Evolutionary conservation across 2,888 invertebrate genomes (phyloP).

Genomic region (Zaprionus lineosus): DNA sequence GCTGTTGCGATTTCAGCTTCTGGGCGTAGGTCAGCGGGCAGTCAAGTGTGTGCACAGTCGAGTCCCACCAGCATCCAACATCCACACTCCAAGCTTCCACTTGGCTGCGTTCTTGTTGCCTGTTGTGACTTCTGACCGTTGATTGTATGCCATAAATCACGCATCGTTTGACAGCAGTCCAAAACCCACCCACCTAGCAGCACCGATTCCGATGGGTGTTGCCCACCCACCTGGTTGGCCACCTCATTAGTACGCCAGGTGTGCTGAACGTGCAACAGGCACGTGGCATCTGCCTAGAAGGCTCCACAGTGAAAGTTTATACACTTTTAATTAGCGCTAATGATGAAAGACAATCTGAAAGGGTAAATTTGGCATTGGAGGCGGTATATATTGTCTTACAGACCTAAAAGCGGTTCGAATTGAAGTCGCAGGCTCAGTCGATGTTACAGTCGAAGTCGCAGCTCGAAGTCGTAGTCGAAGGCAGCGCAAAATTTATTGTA

Average conservation of each 20-base stretch:
- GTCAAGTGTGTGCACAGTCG: constrained; percentile 49
- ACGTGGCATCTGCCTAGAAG: constrained; percentile 55
- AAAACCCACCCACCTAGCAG: not conserved
- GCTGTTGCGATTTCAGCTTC: constrained; percentile 67
- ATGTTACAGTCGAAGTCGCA: not conserved
- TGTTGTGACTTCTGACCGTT: constrained; percentile 53
- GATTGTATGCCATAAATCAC: constrained; percentile 68
- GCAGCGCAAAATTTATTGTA: constrained; percentile 68
- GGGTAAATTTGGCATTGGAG: too few relatives aligned
- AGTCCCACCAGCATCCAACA: too few relatives aligned
- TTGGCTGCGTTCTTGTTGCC: constrained; percentile 51
- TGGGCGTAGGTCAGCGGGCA: constrained; percentile 42
- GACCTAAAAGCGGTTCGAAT: constrained; percentile 45
- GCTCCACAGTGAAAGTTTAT: constrained; percentile 71
- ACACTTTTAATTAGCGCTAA: constrained; percentile 76
- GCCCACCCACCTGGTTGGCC: not conserved
- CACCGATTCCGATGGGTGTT: too few relatives aligned
- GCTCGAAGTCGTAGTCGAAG: constrained; percentile 51
- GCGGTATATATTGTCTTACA: constrained; percentile 57
- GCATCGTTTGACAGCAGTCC: constrained; percentile 54
- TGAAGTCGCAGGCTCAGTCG: not conserved
- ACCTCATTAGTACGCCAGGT: constrained; percentile 65
- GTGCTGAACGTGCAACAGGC: constrained; percentile 48
- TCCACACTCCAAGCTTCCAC: constrained; percentile 48
- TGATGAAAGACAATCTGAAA: constrained; percentile 65